Conservation (phyloP, 2,113 vertebrate genomes). For the Rhombomys opimus region DNA sequence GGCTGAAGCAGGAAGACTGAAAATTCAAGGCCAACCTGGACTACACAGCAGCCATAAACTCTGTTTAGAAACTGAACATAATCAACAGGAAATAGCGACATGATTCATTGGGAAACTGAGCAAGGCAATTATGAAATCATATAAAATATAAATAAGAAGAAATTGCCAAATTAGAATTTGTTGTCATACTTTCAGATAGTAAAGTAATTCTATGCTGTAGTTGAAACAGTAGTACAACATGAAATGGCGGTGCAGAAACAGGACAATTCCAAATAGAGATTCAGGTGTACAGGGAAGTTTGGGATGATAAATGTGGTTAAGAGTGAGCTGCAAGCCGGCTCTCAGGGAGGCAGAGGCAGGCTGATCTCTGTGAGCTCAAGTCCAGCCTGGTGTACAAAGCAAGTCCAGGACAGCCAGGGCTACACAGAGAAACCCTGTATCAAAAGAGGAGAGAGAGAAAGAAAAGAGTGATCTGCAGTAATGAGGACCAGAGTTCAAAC, state of each 20-base stretch:
- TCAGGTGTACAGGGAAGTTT: neutral
- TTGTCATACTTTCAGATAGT: neutral
- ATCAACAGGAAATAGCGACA: neutral
- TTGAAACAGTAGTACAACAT: neutral
- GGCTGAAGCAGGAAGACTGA: neutral
- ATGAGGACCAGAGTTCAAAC: neutral
- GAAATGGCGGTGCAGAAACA: neutral
- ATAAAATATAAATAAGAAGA: neutral
- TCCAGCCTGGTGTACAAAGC: too few relatives aligned
- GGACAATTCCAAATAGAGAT: too few relatives aligned
- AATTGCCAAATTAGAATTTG: neutral
- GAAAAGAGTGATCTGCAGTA: neutral
- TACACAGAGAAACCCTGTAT: too few relatives aligned
- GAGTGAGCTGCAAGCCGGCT: neutral
- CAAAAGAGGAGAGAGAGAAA: too few relatives aligned
- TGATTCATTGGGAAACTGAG: neutral
- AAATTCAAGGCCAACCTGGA: neutral
- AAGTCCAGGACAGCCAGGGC: too few relatives aligned
- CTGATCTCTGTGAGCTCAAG: too few relatives aligned
- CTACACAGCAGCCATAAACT: neutral
- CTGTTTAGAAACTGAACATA: neutral
- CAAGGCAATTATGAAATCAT: neutral
- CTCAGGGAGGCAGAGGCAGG: too few relatives aligned
- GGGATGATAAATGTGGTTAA: neutral
- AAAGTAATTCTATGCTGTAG: neutral